phyloP scores from a whole-genome alignment of 2,797 vertebrate species.

The Trematomus bernacchii region DNA sequence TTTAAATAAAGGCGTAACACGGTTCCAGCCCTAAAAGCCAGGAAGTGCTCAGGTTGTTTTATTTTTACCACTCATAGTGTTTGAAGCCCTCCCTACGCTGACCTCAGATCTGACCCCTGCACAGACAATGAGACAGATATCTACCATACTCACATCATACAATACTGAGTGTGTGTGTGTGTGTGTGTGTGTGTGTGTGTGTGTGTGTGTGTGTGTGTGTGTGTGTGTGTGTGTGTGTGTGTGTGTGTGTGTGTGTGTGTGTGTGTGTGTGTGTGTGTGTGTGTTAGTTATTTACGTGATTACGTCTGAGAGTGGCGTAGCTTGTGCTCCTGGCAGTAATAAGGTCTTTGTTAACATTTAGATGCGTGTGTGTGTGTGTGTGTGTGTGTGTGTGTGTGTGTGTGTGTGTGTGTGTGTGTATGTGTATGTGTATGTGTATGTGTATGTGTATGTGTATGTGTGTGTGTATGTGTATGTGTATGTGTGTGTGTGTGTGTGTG shows the following conservation, averaged over 20 bases:
- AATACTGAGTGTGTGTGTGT: no score
- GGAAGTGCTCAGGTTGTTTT: not conserved
- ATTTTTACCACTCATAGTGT: not conserved
- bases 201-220: no score
- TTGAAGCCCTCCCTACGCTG: not conserved
- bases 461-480: not conserved
- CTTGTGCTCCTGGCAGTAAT: constrained; percentile 17
- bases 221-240: not conserved
- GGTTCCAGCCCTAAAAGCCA: not conserved
- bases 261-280: no score
- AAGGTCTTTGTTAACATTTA: constrained; percentile 37
- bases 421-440: not conserved
- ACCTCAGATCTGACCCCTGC: constrained; percentile 5
- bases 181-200: no score
- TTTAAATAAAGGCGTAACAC: no score
- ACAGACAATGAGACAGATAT: constrained; percentile 2
- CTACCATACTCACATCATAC: no score
- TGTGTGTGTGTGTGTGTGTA: no score
- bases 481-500: not conserved
- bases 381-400: no score
- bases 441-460: not conserved
- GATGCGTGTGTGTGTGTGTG: no score
- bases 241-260: no score
- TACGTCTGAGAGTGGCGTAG: not conserved
- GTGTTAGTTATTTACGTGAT: not conserved